Conservation (phyloP, 2,113 vertebrate genomes). For the Stigmatopora nigra region DNA sequence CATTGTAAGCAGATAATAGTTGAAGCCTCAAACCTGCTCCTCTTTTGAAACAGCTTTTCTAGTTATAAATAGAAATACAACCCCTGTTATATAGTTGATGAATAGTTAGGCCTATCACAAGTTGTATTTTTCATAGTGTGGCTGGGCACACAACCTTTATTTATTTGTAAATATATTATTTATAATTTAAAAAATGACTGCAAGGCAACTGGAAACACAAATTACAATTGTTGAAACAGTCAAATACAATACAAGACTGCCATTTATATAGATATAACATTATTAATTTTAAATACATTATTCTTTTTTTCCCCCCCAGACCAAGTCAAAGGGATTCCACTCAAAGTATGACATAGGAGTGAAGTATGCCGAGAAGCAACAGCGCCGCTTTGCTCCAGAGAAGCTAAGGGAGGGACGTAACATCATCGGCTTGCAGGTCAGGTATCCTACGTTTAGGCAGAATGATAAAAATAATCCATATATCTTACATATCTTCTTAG, state of each 20-base stretch:
- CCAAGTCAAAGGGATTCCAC: constrained; percentile 84
- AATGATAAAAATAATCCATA: not conserved
- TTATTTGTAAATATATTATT: no score
- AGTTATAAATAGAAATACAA: not conserved
- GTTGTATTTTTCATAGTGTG: no score
- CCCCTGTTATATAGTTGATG: no score
- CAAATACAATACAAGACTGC: no score
- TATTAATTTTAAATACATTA: not conserved
- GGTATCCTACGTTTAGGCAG: not conserved
- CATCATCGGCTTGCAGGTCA: constrained; percentile 88
- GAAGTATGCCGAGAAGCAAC: constrained; percentile 85
- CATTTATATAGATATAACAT: no score
- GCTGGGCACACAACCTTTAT: no score
- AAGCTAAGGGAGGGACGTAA: constrained; percentile 86
- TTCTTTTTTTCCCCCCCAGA: constrained; percentile 57
- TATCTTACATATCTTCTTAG: not conserved
- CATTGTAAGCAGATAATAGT: not conserved
- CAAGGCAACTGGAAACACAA: no score
- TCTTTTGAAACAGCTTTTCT: not conserved
- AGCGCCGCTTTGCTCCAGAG: constrained; percentile 78
- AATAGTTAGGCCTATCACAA: no score
- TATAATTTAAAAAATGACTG: no score
- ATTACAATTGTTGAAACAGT: no score
- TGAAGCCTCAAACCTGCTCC: not conserved
- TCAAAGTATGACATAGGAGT: constrained; percentile 81